These are phyloP conservation scores for Stomorhina lunata DNA, from an alignment of 2,888 invertebrate genomes.

Conservation along the genomic window DNA sequence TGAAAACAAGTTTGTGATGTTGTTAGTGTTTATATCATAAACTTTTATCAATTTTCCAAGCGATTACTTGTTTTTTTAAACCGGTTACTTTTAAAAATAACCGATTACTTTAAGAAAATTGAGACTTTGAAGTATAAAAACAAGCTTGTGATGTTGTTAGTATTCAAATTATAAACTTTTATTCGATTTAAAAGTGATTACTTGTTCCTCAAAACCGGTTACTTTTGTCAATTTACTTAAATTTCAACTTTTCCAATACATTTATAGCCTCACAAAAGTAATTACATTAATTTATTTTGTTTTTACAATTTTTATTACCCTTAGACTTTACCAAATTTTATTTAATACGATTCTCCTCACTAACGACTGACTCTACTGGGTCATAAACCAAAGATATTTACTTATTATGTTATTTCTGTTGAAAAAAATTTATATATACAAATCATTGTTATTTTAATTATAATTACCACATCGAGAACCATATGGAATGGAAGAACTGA, in stretches of 20 bases:
- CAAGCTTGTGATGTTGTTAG: too few relatives aligned
- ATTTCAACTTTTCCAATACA: neutral
- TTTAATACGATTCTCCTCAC: slow-evolving; percentile 4
- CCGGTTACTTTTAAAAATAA: neutral
- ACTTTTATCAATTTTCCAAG: too few relatives aligned
- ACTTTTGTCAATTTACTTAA: neutral
- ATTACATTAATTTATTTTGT: slow-evolving; percentile 38
- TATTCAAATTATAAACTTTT: too few relatives aligned
- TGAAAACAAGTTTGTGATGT: too few relatives aligned
- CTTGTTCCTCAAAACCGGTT: too few relatives aligned
- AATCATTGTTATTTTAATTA: slow-evolving; percentile 47
- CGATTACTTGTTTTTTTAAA: too few relatives aligned
- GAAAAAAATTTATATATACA: neutral
- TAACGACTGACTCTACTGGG: neutral
- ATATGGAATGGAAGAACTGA: neutral
- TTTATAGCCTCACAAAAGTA: slow-evolving; percentile 13
- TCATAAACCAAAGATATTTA: neutral
- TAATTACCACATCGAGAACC: slow-evolving; percentile 34
- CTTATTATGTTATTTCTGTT: neutral
- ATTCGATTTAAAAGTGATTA: too few relatives aligned
- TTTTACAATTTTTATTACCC: neutral
- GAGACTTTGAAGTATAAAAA: too few relatives aligned
- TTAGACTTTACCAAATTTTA: neutral
- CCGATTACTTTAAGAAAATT: too few relatives aligned
- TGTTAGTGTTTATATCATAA: too few relatives aligned